Conservation (phyloP, 2,113 vertebrate genomes). For the Percina caprodes region DNA sequence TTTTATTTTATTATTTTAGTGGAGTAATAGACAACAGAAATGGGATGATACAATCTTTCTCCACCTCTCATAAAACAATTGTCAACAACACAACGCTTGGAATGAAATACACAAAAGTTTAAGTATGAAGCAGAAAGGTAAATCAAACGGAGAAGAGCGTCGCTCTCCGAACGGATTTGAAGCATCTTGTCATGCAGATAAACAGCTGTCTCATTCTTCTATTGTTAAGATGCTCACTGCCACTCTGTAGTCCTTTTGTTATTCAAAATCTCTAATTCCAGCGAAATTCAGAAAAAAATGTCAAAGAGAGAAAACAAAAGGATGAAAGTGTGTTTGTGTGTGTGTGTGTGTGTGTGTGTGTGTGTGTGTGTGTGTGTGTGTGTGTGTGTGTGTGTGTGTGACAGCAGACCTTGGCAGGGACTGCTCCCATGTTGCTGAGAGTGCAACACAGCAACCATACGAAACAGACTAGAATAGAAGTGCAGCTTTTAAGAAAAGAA, state of each 20-base stretch:
- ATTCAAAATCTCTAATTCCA: conserved; percentile 54
- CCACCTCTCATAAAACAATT: conserved; percentile 26
- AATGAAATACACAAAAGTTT: conserved; percentile 4
- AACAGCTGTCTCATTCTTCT: conserved; percentile 56
- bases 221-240: conserved; percentile 45
- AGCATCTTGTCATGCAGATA: conserved; percentile 62
- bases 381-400: conserved; percentile 4
- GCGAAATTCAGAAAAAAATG: conserved; percentile 21
- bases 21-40: conserved; percentile 24
- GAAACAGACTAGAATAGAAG: conserved; percentile 2
- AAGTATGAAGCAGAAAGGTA: conserved; percentile 54
- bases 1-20: neutral
- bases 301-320: conserved; percentile 26
- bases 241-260: conserved; percentile 59
- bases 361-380: neutral
- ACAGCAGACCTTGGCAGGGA: conserved; percentile 61
- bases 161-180: conserved; percentile 50
- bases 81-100: conserved; percentile 35
- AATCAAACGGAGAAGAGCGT: conserved; percentile 47
- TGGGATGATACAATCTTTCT: conserved; percentile 16
- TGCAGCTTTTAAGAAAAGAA: neutral
- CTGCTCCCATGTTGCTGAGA: conserved; percentile 55
- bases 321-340: conserved; percentile 14
- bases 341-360: neutral
- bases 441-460: conserved; percentile 47